These are phyloP conservation scores for Erpobdella octoculata DNA, from an alignment of 2,888 invertebrate species.

Conservation along the genomic window DNA sequence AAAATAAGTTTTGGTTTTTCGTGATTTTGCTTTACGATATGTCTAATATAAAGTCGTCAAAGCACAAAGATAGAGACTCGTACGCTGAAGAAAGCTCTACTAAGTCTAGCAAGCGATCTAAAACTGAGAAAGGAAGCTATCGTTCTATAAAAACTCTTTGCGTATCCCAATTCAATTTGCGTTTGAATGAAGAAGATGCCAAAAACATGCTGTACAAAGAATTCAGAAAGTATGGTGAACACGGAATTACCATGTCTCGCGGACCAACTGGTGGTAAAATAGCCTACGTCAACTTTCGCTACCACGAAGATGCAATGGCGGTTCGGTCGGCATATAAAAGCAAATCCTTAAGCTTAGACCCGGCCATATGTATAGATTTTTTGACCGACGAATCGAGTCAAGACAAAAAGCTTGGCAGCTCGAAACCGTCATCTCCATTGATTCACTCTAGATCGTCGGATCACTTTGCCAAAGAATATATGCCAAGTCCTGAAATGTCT, in stretches of 20 bases:
- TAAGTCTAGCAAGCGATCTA: neutral
- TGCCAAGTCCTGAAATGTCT: neutral
- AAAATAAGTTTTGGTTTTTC: too few relatives aligned
- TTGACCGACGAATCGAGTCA: neutral
- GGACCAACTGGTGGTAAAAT: constrained; percentile 59
- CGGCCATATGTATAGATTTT: constrained; percentile 5
- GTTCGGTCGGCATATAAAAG: constrained; percentile 17
- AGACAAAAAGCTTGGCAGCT: neutral
- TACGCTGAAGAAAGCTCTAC: constrained; percentile 3
- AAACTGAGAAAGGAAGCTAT: constrained; percentile 15
- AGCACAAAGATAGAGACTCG: constrained; percentile 25
- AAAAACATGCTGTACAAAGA: constrained; percentile 86
- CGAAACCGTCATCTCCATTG: constrained; percentile 1
- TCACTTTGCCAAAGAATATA: neutral
- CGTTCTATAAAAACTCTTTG: constrained; percentile 61
- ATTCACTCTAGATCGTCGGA: neutral
- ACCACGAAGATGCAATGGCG: constrained; percentile 17
- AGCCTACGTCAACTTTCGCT: constrained; percentile 11
- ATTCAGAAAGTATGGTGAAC: constrained; percentile 88
- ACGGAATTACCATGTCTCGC: constrained; percentile 81
- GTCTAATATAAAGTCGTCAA: neutral
- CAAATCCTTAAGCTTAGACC: constrained; percentile 19
- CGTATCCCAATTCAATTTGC: constrained; percentile 78
- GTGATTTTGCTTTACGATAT: neutral
- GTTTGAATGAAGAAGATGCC: constrained; percentile 83